A percentile compares a stretch with the other conserved stretches of the same genome.
Conservation (phyloP, 1,140 invertebrate species). For the Drosophila takahashii region DNA sequence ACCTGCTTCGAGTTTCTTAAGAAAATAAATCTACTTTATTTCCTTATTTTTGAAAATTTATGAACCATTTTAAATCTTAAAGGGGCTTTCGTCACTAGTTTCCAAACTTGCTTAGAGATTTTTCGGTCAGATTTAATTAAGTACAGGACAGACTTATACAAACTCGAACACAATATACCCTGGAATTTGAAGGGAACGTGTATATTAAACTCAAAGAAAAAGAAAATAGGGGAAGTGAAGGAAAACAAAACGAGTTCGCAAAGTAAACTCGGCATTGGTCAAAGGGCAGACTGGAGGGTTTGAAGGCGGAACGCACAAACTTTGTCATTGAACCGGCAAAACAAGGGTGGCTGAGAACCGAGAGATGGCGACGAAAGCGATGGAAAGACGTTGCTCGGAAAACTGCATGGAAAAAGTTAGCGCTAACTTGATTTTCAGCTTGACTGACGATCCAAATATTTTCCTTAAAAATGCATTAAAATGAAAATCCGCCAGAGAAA, state of each 20-base stretch:
- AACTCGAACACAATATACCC: not conserved
- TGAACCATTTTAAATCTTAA: not conserved
- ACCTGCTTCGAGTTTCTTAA: too few species aligned
- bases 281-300: conserved; percentile 22
- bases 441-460: conserved; percentile 72
- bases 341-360: conserved; percentile 41
- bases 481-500: conserved; percentile 9
- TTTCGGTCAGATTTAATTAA: not conserved
- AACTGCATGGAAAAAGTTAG: conserved; percentile 42
- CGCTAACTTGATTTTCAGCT: conserved; percentile 78
- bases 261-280: conserved; percentile 61
- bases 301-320: conserved; percentile 25
- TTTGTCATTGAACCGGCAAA: conserved; percentile 63
- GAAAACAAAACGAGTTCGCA: conserved; percentile 58
- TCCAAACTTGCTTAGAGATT: not conserved
- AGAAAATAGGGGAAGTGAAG: conserved; percentile 8
- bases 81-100: not conserved
- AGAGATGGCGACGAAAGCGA: conserved; percentile 37
- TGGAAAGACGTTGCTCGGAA: conserved; percentile 46
- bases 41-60: too few species aligned
- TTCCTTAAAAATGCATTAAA: conserved; percentile 69
- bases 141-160: not conserved
- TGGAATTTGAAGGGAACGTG: not conserved
- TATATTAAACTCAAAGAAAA: not conserved
- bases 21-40: too few species aligned